Conservation (phyloP, 1,140 invertebrate species). For the Steinernema khuongi region DNA sequence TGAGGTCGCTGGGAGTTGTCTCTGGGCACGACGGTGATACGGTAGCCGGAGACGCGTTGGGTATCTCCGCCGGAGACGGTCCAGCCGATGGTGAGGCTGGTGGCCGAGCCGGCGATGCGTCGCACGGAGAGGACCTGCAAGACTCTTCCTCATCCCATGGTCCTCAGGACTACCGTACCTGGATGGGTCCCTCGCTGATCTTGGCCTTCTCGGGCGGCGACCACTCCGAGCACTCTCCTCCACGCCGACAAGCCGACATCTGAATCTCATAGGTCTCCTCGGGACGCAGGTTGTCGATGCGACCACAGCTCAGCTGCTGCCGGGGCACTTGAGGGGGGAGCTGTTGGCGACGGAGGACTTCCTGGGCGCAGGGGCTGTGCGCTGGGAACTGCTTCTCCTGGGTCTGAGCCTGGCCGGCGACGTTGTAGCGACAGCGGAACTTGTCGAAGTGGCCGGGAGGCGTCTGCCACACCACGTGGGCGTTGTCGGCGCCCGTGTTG, state of each 20-base stretch:
- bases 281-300: conserved; percentile 49
- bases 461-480: conserved; percentile 57
- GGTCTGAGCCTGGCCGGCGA: conserved; percentile 40
- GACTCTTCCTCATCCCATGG: no score
- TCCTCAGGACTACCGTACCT: no score
- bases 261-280: conserved; percentile 54
- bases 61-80: conserved; percentile 45
- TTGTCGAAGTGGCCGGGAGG: conserved; percentile 53
- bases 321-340: conserved; percentile 50
- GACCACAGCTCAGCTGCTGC: conserved; percentile 49
- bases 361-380: conserved; percentile 52
- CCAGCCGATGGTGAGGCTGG: conserved; percentile 48
- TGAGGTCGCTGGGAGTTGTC: conserved; percentile 48
- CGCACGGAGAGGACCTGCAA: conserved; percentile 42
- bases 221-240: conserved; percentile 50
- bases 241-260: conserved; percentile 43
- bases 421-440: conserved; percentile 51
- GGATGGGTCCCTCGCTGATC: conserved; percentile 40
- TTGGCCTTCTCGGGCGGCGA: conserved; percentile 42
- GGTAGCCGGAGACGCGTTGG: conserved; percentile 48
- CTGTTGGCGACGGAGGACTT: conserved; percentile 49
- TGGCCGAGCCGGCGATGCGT: conserved; percentile 47
- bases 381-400: conserved; percentile 55
- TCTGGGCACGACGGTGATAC: conserved; percentile 48
- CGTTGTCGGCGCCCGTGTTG: conserved; percentile 48